Conservation (phyloP, 2,113 vertebrate genomes). For the Strix uralensis region DNA sequence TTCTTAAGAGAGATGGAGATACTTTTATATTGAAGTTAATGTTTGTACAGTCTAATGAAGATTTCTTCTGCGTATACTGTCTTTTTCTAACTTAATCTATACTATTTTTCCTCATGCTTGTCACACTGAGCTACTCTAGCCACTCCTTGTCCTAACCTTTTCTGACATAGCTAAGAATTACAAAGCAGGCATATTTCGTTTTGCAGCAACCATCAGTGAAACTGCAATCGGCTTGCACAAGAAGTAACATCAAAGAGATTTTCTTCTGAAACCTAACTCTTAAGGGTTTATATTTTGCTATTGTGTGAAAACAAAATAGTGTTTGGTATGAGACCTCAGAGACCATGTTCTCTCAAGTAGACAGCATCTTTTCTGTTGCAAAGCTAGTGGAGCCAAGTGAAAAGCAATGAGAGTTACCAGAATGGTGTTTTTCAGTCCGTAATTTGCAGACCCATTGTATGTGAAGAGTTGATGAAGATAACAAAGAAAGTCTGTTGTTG, state of each 20-base stretch:
- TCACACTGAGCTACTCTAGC: background rate
- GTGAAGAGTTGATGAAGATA: background rate
- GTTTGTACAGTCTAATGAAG: background rate
- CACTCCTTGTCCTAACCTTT: background rate
- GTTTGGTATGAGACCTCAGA: background rate
- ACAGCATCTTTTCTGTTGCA: background rate
- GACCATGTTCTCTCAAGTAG: background rate
- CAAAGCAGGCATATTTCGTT: background rate
- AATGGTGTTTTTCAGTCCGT: background rate
- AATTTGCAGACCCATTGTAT: background rate
- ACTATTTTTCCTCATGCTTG: accelerated
- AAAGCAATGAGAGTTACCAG: background rate
- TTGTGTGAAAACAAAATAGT: background rate
- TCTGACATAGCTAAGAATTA: background rate
- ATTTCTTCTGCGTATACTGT: background rate
- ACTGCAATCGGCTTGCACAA: background rate
- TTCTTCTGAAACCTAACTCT: background rate
- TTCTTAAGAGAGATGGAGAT: background rate
- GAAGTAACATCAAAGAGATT: background rate
- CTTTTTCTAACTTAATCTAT: background rate
- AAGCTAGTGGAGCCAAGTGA: background rate
- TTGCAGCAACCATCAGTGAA: background rate
- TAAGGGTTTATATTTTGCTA: background rate
- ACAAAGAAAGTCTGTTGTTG: background rate
- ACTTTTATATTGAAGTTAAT: background rate